Conservation (phyloP, 2,113 vertebrate genomes). For the Antechinus stuartii region DNA sequence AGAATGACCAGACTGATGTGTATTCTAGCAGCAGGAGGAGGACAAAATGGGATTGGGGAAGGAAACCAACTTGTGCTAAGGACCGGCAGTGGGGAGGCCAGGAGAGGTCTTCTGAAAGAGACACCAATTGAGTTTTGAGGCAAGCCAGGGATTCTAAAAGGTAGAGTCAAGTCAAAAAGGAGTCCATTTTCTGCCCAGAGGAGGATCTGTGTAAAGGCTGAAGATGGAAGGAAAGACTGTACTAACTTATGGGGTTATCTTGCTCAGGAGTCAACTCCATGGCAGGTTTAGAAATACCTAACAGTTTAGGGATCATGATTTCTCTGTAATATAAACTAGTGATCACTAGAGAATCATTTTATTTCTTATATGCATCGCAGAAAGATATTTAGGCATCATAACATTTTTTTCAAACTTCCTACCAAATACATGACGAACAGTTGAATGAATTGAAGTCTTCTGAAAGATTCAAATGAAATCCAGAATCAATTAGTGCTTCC, state of each 20-base stretch:
- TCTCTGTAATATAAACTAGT: background rate
- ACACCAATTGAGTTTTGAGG: background rate
- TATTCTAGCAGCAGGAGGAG: background rate
- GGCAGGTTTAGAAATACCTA: background rate
- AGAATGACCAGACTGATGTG: background rate
- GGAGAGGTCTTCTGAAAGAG: background rate
- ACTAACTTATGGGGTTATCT: background rate
- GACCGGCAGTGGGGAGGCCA: background rate
- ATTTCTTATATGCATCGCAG: background rate
- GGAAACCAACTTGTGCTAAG: background rate
- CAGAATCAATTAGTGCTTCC: background rate
- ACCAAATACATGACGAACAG: constrained; percentile 22
- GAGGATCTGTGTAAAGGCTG: too few relatives aligned
- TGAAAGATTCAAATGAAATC: background rate
- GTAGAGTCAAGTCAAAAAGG: background rate
- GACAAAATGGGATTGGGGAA: background rate
- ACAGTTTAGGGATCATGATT: background rate
- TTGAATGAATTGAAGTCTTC: constrained; percentile 19
- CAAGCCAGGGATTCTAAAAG: background rate
- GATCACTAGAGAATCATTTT: background rate
- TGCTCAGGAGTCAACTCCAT: background rate
- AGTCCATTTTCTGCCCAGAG: too few relatives aligned
- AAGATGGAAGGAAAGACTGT: too few relatives aligned
- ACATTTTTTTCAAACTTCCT: constrained; percentile 23
- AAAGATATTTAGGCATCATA: constrained; percentile 25